phyloP scores from a whole-genome alignment of 1,140 invertebrate species.

The Plectrocnemia conspersa region DNA sequence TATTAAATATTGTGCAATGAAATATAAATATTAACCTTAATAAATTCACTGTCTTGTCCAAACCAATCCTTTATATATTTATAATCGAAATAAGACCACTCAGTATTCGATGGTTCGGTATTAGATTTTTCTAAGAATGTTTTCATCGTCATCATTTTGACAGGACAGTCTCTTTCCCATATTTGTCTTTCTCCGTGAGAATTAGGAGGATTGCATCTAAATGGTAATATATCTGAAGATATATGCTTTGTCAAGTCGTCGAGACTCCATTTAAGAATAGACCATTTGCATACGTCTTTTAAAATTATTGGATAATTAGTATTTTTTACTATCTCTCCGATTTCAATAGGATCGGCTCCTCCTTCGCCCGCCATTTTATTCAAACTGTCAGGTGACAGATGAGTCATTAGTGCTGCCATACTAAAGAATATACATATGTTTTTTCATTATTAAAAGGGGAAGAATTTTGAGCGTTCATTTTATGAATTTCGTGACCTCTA shows the following conservation, averaged over 20 bases:
- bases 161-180: constrained; percentile 67
- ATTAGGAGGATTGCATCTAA: constrained; percentile 44
- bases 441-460: too few relatives aligned
- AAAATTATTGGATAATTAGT: constrained; percentile 22
- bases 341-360: constrained; percentile 7
- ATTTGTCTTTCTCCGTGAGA: constrained; percentile 57
- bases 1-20: constrained; percentile 6
- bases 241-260: constrained; percentile 51
- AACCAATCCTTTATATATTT: constrained; percentile 74
- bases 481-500: too few relatives aligned
- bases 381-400: background rate
- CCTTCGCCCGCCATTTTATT: background rate
- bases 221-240: constrained; percentile 44
- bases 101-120: constrained; percentile 39
- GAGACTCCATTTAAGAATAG: constrained; percentile 43
- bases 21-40: constrained; percentile 46
- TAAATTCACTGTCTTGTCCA: constrained; percentile 54
- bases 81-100: constrained; percentile 82
- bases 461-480: too few relatives aligned
- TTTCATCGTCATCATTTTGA: constrained; percentile 54
- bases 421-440: too few relatives aligned
- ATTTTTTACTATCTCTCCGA: constrained; percentile 19
- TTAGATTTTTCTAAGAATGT: constrained; percentile 61
- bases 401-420: too few relatives aligned
- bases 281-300: constrained; percentile 38